Evolutionary conservation across 2,888 invertebrate genomes (phyloP).

Genomic region (Lymantria monacha): DNA sequence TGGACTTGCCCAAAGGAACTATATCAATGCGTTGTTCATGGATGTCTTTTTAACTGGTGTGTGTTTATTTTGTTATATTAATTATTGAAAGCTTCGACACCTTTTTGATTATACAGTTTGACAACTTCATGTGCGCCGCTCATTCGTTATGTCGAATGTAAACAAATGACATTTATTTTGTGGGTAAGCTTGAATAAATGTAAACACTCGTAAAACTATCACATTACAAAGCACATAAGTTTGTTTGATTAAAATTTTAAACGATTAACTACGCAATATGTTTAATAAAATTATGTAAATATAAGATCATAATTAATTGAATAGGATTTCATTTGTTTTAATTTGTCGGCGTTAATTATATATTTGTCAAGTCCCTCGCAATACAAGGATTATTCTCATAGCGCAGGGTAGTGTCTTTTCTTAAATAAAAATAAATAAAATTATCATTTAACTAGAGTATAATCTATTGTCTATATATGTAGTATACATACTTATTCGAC

Average conservation of each 20-base stretch:
- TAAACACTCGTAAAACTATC: constrained; percentile 39
- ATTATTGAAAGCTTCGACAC: constrained; percentile 21
- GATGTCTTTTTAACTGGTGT: constrained; percentile 81
- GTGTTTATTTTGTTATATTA: constrained; percentile 54
- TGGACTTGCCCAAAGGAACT: constrained; percentile 77
- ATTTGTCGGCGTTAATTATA: no score
- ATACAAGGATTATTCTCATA: no score
- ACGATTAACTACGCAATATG: constrained; percentile 14
- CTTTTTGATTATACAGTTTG: constrained; percentile 29
- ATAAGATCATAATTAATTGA: not conserved
- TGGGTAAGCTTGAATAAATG: constrained; percentile 44
- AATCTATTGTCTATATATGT: no score
- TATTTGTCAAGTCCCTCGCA: no score
- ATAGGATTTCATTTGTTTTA: no score
- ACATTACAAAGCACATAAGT: constrained; percentile 34
- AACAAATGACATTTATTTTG: constrained; percentile 45
- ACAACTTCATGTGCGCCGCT: constrained; percentile 36
- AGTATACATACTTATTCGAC: no score
- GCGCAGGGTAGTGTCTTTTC: no score
- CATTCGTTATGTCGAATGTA: constrained; percentile 43
- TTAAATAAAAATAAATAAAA: not conserved
- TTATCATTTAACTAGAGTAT: not conserved
- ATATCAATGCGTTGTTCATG: constrained; percentile 81
- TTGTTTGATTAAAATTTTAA: constrained; percentile 26
- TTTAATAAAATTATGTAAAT: constrained; percentile 6